phyloP scores from a whole-genome alignment of 2,888 invertebrate genomes.

The Nemotelus nigrinus region DNA sequence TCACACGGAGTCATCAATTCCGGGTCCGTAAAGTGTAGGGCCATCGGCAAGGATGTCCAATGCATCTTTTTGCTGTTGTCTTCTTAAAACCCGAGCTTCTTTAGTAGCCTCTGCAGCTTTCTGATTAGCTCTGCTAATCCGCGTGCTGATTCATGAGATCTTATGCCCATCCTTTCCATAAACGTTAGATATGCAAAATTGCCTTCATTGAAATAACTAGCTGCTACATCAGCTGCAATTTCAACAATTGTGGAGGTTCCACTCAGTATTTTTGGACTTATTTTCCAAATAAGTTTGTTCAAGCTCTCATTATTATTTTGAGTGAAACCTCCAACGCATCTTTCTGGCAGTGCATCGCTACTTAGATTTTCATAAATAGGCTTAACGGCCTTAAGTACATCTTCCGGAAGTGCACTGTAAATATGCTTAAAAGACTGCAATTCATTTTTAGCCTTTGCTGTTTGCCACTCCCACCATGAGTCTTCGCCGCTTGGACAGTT shows the following conservation, averaged over 20 bases:
- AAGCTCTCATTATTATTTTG: no score
- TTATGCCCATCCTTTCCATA: neutral
- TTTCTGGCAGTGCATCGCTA: no score
- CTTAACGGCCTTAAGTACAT: no score
- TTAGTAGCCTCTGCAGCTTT: slow-evolving; percentile 16
- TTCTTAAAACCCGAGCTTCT: neutral
- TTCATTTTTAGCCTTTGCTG: no score
- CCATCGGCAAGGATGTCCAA: neutral
- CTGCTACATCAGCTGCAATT: slow-evolving; percentile 35
- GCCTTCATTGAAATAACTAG: neutral
- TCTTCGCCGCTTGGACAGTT: no score
- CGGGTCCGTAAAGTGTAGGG: slow-evolving; percentile 6
- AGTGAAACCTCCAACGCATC: no score
- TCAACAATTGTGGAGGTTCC: slow-evolving; percentile 50
- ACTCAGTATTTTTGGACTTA: slow-evolving; percentile 52
- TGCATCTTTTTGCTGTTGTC: neutral
- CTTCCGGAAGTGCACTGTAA: no score
- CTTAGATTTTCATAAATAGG: no score
- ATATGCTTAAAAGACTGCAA: no score
- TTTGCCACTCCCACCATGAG: no score
- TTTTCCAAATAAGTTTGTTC: slow-evolving; percentile 52
- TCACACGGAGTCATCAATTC: no score
- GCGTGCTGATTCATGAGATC: neutral
- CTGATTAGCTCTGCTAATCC: neutral
- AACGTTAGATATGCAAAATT: neutral